phyloP scores from a whole-genome alignment of 2,113 vertebrate genomes.

The Leucosticte australis region DNA sequence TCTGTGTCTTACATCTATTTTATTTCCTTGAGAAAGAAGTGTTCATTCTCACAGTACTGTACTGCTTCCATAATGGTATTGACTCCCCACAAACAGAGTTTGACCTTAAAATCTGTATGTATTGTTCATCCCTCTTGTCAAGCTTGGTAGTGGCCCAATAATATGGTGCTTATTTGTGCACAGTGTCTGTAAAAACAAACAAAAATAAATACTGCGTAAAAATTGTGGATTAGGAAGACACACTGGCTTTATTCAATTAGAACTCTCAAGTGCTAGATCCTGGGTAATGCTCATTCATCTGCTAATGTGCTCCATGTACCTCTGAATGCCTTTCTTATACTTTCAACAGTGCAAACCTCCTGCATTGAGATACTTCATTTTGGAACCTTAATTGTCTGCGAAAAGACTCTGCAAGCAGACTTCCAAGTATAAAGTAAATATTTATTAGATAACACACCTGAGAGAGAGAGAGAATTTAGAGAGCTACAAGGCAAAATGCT shows the following conservation, averaged over 20 bases:
- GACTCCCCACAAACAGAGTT: neutral
- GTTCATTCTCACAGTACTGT: neutral
- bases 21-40: neutral
- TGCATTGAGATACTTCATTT: neutral
- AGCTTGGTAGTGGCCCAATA: neutral
- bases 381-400: neutral
- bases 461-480: neutral
- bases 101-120: neutral
- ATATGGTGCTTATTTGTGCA: neutral
- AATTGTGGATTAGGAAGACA: neutral
- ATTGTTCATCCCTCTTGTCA: neutral
- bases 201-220: neutral
- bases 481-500: neutral
- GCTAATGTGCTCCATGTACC: neutral
- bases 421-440: neutral
- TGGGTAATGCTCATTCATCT: neutral
- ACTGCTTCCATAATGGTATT: neutral
- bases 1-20: neutral
- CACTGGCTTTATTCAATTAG: neutral
- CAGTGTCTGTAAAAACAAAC: neutral
- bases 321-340: neutral
- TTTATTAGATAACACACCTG: neutral
- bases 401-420: neutral
- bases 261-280: neutral
- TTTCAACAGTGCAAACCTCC: neutral